Evolutionary conservation across 2,888 invertebrate genomes (phyloP).

Genomic region (Electrophaes corylata): DNA sequence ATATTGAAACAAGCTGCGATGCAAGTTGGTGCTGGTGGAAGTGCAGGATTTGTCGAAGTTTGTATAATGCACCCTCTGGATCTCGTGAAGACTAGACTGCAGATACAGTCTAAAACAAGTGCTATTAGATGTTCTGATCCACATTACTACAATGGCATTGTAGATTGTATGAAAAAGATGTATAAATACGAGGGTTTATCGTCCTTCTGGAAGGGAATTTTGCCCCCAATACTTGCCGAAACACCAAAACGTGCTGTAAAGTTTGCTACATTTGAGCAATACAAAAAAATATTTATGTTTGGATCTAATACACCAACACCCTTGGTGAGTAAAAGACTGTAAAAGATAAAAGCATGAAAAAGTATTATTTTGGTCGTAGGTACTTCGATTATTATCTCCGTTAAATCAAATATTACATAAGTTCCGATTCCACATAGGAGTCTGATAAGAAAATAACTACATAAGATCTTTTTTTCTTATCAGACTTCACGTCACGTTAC

Average conservation of each 20-base stretch:
- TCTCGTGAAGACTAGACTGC: constrained; percentile 93
- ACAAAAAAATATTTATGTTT: constrained; percentile 93
- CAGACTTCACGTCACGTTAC: too few species aligned
- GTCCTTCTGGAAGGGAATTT: constrained; percentile 96
- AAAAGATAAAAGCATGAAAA: neutral
- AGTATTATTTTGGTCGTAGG: neutral
- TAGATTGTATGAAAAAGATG: constrained; percentile 96
- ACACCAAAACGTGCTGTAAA: constrained; percentile 97
- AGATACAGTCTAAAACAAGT: constrained; percentile 63
- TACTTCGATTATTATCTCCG: neutral
- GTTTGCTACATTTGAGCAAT: constrained; percentile 97
- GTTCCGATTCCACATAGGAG: constrained; percentile 2
- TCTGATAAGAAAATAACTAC: constrained; percentile 28
- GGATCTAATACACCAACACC: constrained; percentile 90
- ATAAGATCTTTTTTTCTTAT: too few species aligned
- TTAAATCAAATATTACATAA: neutral
- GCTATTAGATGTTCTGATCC: constrained; percentile 70
- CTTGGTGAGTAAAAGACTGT: constrained; percentile 83
- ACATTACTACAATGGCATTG: constrained; percentile 89
- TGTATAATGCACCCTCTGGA: constrained; percentile 98
- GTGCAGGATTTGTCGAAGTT: constrained; percentile 97
- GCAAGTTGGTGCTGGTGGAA: constrained; percentile 94
- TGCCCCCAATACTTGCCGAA: constrained; percentile 96
- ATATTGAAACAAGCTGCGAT: constrained; percentile 88
- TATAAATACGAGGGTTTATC: constrained; percentile 91